Evolutionary conservation across 1,140 invertebrate species (phyloP).

Genomic region (Aculops lycopersici): DNA sequence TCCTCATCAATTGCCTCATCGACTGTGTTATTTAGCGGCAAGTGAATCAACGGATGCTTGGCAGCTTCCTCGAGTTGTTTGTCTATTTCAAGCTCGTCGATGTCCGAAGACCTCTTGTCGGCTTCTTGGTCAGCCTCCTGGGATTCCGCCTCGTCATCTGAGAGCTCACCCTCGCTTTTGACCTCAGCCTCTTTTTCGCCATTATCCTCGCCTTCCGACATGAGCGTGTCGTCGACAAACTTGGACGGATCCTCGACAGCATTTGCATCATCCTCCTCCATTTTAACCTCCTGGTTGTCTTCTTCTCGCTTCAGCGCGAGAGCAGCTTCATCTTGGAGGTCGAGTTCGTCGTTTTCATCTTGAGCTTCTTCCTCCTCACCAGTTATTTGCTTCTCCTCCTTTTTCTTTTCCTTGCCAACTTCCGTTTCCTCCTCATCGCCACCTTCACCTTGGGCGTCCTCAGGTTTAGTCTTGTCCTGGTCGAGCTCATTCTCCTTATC

Average conservation of each 20-base stretch:
- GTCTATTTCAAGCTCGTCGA: too few species aligned
- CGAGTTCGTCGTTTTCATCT: constrained; percentile 5
- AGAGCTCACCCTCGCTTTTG: constrained; percentile 14
- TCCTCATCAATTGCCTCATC: too few species aligned
- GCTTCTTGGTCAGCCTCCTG: too few species aligned
- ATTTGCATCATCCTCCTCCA: too few species aligned
- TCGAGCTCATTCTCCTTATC: constrained; percentile 20
- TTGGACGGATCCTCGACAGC: too few species aligned
- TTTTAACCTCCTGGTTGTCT: too few species aligned
- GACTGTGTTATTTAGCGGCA: too few species aligned
- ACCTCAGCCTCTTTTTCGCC: constrained; percentile 9
- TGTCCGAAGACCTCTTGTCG: too few species aligned
- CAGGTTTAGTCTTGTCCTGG: not conserved
- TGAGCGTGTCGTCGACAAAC: too few species aligned
- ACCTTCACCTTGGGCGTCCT: constrained; percentile 5
- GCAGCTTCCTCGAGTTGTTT: too few species aligned
- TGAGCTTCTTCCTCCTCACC: constrained; percentile 18
- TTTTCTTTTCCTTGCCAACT: constrained; percentile 12
- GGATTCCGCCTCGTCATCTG: constrained; percentile 16
- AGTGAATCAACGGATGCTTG: too few species aligned
- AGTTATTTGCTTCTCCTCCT: constrained; percentile 19
- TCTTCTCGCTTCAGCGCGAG: constrained; percentile 5
- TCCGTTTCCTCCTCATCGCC: constrained; percentile 12
- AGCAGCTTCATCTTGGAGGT: constrained; percentile 5
- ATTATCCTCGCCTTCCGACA: too few species aligned